Evolutionary conservation across 2,888 invertebrate species (phyloP), one percentile per base, ranked within the genome.

Genomic region (Argyresthia albistria): DNA sequence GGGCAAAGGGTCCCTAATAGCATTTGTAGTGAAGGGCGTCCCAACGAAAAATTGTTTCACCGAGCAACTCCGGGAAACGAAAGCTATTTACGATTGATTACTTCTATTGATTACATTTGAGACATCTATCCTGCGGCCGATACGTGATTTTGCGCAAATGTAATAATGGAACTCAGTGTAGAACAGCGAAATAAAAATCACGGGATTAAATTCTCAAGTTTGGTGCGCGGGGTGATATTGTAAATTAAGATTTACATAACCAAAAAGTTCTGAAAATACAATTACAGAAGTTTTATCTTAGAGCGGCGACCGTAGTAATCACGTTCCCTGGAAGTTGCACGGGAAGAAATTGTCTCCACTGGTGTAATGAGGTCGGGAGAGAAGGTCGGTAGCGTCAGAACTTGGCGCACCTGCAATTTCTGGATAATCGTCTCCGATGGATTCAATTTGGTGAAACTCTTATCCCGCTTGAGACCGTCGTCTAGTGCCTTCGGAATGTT

Each of bases 231-330:
- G 9, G 14, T 72, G 68, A 76, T 72, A 69, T 63, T 64, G 61
- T 68, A 73, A 77, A 81, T 79, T 73, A 72, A 76, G 76, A 78
- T 79, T 76, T 76, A 77, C 76, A 76, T 75, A 75, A 69, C 73
- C 70, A 64, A 76, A 76, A 81, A 78, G 70, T 79, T 76, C 65
- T 72, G 60, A 71, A 79, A 80, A 82, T 71, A 75, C 76, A 78
- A 81, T 81, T 81, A 81, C 73, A 74, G 68, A 82, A 83, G 77
- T 82, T 82, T 77, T 74, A 76, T 74, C 76, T 76, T 70, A 64
- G 72, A 75, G 70, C 71, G 67, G 76, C 76, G 74, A 75, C 70
- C 73, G 71, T 68, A 73, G 76, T 80, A 82, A 83, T 83, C 80
- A 76, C 74, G 76, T 81, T 80, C 79, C 72, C 68, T 60, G 65